Evolutionary conservation across 2,797 vertebrate species (phyloP), one percentile per base, ranked within the genome.

Genomic region (Borostomias antarcticus): DNA sequence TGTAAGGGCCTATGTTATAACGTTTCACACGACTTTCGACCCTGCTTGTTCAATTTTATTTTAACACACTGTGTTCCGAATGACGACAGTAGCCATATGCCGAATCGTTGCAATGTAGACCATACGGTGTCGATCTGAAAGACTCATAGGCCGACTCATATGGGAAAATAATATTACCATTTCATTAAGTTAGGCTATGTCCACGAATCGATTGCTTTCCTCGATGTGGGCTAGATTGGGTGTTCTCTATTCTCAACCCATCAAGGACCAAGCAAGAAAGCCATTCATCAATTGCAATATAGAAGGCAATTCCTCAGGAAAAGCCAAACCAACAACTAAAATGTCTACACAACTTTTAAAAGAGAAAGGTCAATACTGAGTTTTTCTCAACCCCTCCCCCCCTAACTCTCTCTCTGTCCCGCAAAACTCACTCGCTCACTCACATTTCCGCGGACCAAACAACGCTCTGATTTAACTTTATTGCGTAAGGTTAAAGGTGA

Each of bases 401-500:
- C 23, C 11, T 15, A 25, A 48, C 58, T 23, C 43, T 51, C 26
- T 29, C 48, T 70, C 53, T n/a, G n/a, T 19, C 59, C 17, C 43
- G 48, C 54, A 21, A 33, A 17, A 4, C 64, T 59, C 64, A 56
- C 52, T 62, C 33, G 26, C 52, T 51, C 35, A 11, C 11, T 68
- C 66, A 47, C 23, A 75, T 75, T 68, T 50, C 68, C 75, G 77
- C 66, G 7, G 54, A 59, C 62, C 50, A 68, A 83, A 72, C 75
- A 74, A 63, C 75, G 77, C 81, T 70, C 69, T 40, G 78, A 87
- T 89, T 85, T 80, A 76, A 23, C 81, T 87, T 89, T 80, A 86
- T 89, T 85, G 85, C 82, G 58, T 33, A 71, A 77, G 90, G 86
- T 88, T 82, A 91, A 90, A 90, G 89, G 88, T 89, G 87, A 86